phyloP scores from a whole-genome alignment of 2,888 invertebrate genomes.

The Parasteatoda lunata region DNA sequence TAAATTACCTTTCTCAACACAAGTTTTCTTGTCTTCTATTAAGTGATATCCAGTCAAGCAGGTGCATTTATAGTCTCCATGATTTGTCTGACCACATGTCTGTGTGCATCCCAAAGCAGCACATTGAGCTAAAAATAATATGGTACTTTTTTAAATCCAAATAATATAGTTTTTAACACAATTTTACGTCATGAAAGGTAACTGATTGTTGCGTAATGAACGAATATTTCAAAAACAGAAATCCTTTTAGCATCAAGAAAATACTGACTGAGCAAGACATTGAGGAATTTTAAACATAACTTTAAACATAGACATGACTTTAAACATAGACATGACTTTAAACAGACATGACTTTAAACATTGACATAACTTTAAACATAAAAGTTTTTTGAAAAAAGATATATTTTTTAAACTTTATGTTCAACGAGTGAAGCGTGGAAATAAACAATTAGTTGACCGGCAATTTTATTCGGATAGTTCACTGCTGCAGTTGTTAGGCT shows the following conservation, averaged over 20 bases:
- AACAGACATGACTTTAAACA: no score
- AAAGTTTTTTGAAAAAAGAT: no score
- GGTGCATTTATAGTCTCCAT: conserved; percentile 54
- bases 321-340: no score
- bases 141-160: not conserved
- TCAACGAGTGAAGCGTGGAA: no score
- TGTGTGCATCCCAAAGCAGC: conserved; percentile 58
- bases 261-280: no score
- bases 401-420: no score
- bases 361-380: no score
- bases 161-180: not conserved
- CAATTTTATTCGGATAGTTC: no score
- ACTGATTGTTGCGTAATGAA: not conserved
- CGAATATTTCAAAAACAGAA: not conserved
- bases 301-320: no score
- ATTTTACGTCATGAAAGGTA: not conserved
- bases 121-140: conserved; percentile 52
- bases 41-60: conserved; percentile 56
- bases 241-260: not conserved
- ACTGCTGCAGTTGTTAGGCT: no score
- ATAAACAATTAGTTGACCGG: no score
- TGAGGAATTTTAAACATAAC: no score
- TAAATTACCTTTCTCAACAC: conserved; percentile 59
- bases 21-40: conserved; percentile 61
- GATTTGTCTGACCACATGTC: conserved; percentile 46